phyloP scores from a whole-genome alignment of 2,888 invertebrate genomes.

The Eupeodes luniger region DNA sequence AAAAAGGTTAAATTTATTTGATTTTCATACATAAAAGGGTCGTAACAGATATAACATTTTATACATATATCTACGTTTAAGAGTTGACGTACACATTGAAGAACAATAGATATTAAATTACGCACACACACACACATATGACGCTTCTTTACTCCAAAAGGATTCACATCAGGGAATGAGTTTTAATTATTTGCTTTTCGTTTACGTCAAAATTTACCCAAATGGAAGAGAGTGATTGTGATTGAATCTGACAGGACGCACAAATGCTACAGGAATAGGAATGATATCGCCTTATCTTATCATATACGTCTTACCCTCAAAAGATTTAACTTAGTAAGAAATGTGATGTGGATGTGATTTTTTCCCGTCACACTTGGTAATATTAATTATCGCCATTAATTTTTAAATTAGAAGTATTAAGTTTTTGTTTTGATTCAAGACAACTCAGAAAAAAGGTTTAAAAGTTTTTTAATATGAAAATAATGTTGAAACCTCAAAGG shows the following conservation, averaged over 20 bases:
- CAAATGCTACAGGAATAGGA: slow-evolving; percentile 55
- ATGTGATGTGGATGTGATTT: no score
- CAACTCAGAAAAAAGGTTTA: no score
- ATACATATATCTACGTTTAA: not conserved
- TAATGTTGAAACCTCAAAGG: no score
- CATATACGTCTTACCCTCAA: slow-evolving; percentile 17
- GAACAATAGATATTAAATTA: slow-evolving; percentile 50
- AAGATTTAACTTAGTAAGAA: not conserved
- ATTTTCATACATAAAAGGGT: slow-evolving; percentile 60
- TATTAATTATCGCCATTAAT: no score
- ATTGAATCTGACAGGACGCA: slow-evolving; percentile 71
- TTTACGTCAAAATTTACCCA: slow-evolving; percentile 67
- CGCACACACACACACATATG: slow-evolving; percentile 25
- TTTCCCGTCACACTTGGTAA: no score
- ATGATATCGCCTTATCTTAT: slow-evolving; percentile 60
- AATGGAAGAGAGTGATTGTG: slow-evolving; percentile 73
- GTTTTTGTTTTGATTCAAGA: no score
- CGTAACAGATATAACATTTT: slow-evolving; percentile 31
- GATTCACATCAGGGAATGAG: slow-evolving; percentile 28
- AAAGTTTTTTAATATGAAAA: no score
- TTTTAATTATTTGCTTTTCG: slow-evolving; percentile 67
- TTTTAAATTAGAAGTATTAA: no score
- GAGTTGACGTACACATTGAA: no score
- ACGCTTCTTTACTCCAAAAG: not conserved
- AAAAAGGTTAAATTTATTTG: slow-evolving; percentile 61